Conservation (phyloP, 1,140 invertebrate species). For the Ceratina calcarata region DNA sequence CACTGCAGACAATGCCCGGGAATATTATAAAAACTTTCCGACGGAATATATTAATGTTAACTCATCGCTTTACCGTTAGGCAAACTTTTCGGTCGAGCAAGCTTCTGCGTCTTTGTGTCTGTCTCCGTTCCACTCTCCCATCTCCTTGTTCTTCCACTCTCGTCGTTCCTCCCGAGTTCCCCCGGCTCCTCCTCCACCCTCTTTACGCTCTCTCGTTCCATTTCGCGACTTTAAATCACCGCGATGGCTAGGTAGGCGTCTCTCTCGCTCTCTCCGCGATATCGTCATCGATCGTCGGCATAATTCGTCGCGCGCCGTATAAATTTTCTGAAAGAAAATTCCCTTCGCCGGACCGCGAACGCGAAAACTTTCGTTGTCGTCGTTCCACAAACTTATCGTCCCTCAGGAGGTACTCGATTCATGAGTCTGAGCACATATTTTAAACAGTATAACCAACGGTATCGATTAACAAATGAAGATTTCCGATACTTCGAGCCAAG, state of each 20-base stretch:
- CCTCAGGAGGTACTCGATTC: no score
- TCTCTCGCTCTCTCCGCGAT: neutral
- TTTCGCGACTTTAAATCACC: slow-evolving; percentile 46
- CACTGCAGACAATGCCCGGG: slow-evolving; percentile 78
- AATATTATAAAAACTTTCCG: slow-evolving; percentile 81
- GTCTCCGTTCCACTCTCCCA: slow-evolving; percentile 37
- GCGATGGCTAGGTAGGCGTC: slow-evolving; percentile 5
- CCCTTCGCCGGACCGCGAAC: neutral
- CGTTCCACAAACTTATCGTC: no score
- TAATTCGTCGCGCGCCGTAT: slow-evolving; percentile 42
- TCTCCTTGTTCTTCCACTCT: slow-evolving; percentile 37
- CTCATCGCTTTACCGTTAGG: slow-evolving; percentile 79
- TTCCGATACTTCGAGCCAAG: no score
- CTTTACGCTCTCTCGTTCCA: slow-evolving; percentile 9
- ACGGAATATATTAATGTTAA: slow-evolving; percentile 81
- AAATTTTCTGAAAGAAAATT: slow-evolving; percentile 7
- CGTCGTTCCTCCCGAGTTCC: neutral
- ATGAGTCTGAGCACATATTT: no score
- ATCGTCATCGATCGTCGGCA: slow-evolving; percentile 42
- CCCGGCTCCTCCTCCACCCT: neutral
- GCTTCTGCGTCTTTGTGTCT: slow-evolving; percentile 59
- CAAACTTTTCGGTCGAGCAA: slow-evolving; percentile 77
- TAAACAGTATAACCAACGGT: no score
- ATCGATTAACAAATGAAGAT: neutral
- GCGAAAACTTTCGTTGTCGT: neutral